These are phyloP conservation scores for Onychomys torridus DNA, from an alignment of 2,797 vertebrate species.

Conservation along the genomic window DNA sequence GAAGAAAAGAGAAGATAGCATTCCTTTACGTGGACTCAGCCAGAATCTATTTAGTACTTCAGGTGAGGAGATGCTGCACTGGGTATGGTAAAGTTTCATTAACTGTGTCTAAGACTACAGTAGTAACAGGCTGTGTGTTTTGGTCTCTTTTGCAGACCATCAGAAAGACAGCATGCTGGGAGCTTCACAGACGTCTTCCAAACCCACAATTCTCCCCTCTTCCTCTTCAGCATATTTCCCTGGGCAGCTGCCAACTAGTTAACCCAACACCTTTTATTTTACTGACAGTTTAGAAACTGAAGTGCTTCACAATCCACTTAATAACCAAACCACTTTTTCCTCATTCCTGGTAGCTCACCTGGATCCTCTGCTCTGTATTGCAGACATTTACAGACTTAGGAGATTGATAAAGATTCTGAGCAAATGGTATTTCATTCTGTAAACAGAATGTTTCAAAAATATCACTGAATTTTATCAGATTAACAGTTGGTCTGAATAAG, in stretches of 20 bases:
- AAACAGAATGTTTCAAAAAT: background rate
- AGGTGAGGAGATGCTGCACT: slow-evolving; percentile 85
- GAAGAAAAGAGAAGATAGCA: slow-evolving; percentile 93
- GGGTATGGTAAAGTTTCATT: background rate
- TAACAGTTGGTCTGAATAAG: background rate
- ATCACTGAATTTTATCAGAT: slow-evolving; percentile 2
- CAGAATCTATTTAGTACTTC: slow-evolving; percentile 87
- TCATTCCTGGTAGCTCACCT: background rate
- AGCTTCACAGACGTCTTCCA: slow-evolving; percentile 66
- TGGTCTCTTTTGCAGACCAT: slow-evolving; percentile 84
- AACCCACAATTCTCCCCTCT: slow-evolving; percentile 73
- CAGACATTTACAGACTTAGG: background rate
- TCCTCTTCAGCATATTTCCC: slow-evolving; percentile 93
- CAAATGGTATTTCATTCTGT: slow-evolving; percentile 27
- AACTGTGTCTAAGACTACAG: background rate
- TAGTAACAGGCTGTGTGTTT: background rate
- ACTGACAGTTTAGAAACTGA: slow-evolving; percentile 28
- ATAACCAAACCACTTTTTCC: background rate
- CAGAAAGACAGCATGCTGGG: slow-evolving; percentile 76
- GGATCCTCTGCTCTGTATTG: background rate
- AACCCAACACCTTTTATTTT: background rate
- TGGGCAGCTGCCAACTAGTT: slow-evolving; percentile 84
- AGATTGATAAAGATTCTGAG: slow-evolving; percentile 22
- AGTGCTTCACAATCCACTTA: slow-evolving; percentile 9
- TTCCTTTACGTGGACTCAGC: slow-evolving; percentile 91